A percentile compares a stretch with the other conserved stretches of the same genome.
Conservation (phyloP, 2,888 invertebrate species). For the Acholoe squamosa region DNA sequence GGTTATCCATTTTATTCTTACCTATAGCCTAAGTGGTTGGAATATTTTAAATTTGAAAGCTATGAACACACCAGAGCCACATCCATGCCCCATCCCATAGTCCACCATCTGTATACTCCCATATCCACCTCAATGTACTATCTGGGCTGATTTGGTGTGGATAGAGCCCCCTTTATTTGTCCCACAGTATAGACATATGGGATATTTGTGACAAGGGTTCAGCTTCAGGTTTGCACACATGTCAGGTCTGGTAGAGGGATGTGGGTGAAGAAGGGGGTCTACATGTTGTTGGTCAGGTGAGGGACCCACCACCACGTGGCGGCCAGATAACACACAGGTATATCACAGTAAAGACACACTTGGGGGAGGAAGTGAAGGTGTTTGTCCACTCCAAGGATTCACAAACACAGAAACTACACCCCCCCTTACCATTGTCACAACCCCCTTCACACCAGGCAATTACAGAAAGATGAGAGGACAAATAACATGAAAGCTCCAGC, state of each 20-base stretch:
- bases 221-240: not conserved
- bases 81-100: too few relatives aligned
- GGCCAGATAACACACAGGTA: not conserved
- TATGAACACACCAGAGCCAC: too few relatives aligned
- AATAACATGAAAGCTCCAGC: not conserved
- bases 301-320: not conserved
- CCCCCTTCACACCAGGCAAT: not conserved
- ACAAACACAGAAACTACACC: conserved; percentile 8
- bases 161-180: not conserved
- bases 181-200: too few relatives aligned
- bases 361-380: conserved; percentile 6
- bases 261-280: not conserved
- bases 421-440: not conserved
- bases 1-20: too few relatives aligned
- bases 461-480: conserved; percentile 27
- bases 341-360: not conserved
- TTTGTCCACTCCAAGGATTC: not conserved
- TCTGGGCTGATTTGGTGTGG: too few relatives aligned
- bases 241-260: not conserved
- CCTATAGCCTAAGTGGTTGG: too few relatives aligned
- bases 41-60: too few relatives aligned
- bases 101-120: too few relatives aligned
- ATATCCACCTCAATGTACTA: too few relatives aligned
- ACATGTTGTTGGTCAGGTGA: conserved; percentile 5
- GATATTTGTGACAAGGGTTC: not conserved